Evolutionary conservation across 1,140 invertebrate genomes (phyloP).

Genomic region (Stratiolaelaps scimitus): DNA sequence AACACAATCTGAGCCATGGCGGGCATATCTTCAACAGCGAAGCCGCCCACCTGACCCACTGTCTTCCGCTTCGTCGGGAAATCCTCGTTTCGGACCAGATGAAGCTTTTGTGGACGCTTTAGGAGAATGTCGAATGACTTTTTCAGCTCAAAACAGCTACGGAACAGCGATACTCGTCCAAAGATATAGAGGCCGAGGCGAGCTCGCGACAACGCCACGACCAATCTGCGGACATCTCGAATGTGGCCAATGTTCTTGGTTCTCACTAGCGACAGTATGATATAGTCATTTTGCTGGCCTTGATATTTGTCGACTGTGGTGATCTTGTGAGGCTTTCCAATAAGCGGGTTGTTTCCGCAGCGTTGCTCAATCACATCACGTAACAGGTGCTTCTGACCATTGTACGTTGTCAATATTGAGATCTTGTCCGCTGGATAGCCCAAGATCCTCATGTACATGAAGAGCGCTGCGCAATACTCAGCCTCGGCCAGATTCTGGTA

Average conservation of each 20-base stretch:
- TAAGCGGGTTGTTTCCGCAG: constrained; percentile 90
- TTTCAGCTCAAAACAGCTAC: constrained; percentile 89
- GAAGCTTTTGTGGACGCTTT: constrained; percentile 57
- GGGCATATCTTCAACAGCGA: constrained; percentile 68
- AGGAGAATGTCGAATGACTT: constrained; percentile 75
- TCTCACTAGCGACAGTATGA: constrained; percentile 84
- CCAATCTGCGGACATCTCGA: constrained; percentile 82
- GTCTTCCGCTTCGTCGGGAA: constrained; percentile 56
- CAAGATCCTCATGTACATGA: constrained; percentile 95
- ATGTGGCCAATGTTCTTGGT: constrained; percentile 93
- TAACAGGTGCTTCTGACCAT: constrained; percentile 96
- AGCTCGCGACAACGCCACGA: constrained; percentile 95
- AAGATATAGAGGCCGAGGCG: constrained; percentile 94
- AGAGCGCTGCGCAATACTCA: constrained; percentile 92
- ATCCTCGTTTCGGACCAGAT: constrained; percentile 60
- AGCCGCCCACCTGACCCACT: background rate
- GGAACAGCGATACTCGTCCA: constrained; percentile 75
- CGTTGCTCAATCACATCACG: constrained; percentile 85
- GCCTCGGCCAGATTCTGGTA: constrained; percentile 99
- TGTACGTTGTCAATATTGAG: constrained; percentile 98
- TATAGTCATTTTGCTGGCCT: constrained; percentile 98
- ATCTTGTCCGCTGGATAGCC: constrained; percentile 96
- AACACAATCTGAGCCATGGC: constrained; percentile 86
- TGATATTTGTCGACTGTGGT: constrained; percentile 97
- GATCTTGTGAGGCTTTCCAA: constrained; percentile 79